Percentiles rank a stretch among this genome's conserved stretches.
These are phyloP conservation scores for Hymenopus coronatus DNA, from an alignment of 2,888 invertebrate species.

Conservation along the genomic window DNA sequence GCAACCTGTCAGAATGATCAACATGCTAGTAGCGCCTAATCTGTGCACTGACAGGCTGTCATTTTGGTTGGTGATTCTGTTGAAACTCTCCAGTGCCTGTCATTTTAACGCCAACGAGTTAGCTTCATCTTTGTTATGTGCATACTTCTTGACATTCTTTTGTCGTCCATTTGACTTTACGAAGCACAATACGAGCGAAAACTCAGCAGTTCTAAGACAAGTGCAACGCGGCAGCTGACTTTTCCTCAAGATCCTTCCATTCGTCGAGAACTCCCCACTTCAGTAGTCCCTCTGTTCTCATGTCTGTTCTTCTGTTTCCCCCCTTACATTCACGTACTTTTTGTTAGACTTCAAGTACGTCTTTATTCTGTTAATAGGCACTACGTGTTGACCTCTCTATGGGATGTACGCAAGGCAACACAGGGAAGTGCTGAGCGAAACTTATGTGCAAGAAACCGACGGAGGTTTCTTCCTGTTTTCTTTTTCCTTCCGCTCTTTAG, in stretches of 20 bases:
- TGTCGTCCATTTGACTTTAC: background rate
- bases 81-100: background rate
- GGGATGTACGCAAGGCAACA: too few species aligned
- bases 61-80: too few species aligned
- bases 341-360: background rate
- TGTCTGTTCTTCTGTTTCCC: background rate
- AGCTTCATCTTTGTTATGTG: background rate
- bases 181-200: background rate
- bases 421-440: too few species aligned
- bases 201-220: background rate
- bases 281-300: background rate
- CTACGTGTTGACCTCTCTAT: too few species aligned
- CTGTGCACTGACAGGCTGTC: too few species aligned
- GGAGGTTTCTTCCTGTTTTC: too few species aligned
- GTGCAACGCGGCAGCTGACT: background rate
- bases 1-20: too few species aligned
- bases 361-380: background rate
- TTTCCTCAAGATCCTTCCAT: background rate
- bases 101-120: background rate
- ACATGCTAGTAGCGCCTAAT: too few species aligned
- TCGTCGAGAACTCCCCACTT: background rate
- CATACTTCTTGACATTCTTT: background rate
- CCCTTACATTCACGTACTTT: background rate
- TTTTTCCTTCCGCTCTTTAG: too few species aligned
- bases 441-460: too few species aligned